Conservation (phyloP, 1,140 invertebrate species). For the Yoshiicerus persimilis region DNA sequence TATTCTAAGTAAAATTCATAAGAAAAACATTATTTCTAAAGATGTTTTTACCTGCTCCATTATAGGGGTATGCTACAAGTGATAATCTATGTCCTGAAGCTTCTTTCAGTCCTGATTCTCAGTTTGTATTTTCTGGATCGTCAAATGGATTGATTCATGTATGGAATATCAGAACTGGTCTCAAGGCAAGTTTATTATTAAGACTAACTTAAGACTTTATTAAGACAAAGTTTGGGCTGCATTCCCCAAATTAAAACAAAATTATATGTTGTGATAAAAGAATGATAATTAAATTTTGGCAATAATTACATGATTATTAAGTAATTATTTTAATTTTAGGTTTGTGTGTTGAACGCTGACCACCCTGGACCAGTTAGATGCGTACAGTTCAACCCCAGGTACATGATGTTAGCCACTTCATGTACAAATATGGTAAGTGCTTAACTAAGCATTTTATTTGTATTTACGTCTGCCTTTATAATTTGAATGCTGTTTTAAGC, state of each 20-base stretch:
- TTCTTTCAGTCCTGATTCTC: conserved; percentile 90
- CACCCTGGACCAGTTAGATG: conserved; percentile 97
- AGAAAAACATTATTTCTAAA: too few relatives aligned
- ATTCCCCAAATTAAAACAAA: too few relatives aligned
- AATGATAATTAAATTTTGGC: too few relatives aligned
- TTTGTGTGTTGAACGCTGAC: conserved; percentile 89
- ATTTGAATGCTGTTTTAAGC: too few relatives aligned
- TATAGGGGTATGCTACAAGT: conserved; percentile 91
- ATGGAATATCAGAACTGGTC: conserved; percentile 91
- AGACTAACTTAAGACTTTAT: too few relatives aligned
- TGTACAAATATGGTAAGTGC: conserved; percentile 92
- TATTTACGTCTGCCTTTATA: too few relatives aligned
- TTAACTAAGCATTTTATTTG: not conserved
- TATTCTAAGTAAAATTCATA: too few relatives aligned
- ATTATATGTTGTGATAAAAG: too few relatives aligned
- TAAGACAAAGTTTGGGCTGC: too few relatives aligned
- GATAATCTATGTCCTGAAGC: conserved; percentile 91
- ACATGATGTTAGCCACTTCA: conserved; percentile 96
- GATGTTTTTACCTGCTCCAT: too few relatives aligned
- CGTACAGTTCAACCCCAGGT: conserved; percentile 98
- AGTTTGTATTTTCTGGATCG: conserved; percentile 87
- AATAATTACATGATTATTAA: not conserved
- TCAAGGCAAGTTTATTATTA: conserved; percentile 60
- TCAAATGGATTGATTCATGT: conserved; percentile 92
- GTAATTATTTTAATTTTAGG: conserved; percentile 52